These are phyloP conservation scores for Ursus arctos DNA, from an alignment of 2,113 vertebrate genomes.

Conservation along the genomic window DNA sequence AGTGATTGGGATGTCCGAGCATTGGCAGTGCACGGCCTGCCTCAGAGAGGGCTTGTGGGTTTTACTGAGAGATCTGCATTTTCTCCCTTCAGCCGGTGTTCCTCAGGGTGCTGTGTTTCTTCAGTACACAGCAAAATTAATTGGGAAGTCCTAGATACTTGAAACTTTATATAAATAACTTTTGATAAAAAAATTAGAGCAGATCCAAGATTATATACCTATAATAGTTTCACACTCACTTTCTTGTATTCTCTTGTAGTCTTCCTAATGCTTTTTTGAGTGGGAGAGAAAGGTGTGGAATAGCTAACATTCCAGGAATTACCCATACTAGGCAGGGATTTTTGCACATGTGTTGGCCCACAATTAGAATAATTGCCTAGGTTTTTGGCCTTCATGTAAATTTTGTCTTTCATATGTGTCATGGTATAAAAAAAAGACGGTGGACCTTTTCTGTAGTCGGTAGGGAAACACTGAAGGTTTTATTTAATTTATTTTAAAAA, in stretches of 20 bases:
- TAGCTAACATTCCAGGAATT: constrained; percentile 30
- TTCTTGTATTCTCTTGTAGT: background rate
- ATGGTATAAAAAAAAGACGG: background rate
- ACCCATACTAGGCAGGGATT: background rate
- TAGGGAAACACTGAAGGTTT: background rate
- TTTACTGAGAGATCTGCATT: background rate
- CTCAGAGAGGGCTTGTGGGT: background rate
- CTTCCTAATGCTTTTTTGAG: constrained; percentile 24
- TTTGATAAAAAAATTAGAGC: constrained; percentile 40
- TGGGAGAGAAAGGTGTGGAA: background rate
- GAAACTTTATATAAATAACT: constrained; percentile 46
- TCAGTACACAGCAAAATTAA: background rate
- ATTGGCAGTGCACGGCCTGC: background rate
- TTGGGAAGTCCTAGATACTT: background rate
- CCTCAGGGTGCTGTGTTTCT: background rate
- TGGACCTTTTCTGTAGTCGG: background rate
- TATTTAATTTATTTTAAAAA: constrained; percentile 13
- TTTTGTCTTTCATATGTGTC: background rate
- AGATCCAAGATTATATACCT: background rate
- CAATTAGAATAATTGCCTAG: background rate
- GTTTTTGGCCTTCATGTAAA: background rate
- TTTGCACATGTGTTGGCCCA: constrained; percentile 7
- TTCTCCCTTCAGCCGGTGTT: background rate
- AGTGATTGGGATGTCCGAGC: background rate
- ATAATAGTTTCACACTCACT: background rate